phyloP scores from a whole-genome alignment of 2,797 vertebrate species.

The Coendou prehensilis region DNA sequence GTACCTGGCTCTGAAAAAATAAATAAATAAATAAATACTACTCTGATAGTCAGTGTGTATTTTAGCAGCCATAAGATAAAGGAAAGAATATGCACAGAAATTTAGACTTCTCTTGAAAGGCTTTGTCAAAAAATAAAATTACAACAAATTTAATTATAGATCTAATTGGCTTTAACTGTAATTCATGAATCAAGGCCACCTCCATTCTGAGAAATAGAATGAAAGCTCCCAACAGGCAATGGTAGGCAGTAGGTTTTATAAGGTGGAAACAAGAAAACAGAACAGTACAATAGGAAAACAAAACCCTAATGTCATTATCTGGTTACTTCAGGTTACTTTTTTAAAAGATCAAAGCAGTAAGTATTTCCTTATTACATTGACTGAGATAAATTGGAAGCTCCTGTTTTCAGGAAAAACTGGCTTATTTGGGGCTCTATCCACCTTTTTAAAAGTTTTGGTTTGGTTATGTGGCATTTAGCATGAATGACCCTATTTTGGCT shows the following conservation, averaged over 20 bases:
- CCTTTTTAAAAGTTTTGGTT: not conserved
- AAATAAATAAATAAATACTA: not conserved
- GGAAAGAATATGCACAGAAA: slow-evolving; percentile 25
- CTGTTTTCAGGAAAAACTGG: not conserved
- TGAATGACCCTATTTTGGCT: not conserved
- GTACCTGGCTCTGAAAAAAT: slow-evolving; percentile 46
- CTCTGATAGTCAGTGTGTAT: not conserved
- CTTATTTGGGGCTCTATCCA: not conserved
- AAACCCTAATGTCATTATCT: not conserved
- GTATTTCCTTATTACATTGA: not conserved
- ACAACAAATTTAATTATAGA: not conserved
- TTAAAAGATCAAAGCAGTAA: not conserved
- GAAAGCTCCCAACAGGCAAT: not conserved
- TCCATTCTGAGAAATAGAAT: not conserved
- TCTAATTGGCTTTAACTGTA: not conserved
- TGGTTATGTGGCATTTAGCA: not conserved
- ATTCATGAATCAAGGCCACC: not conserved
- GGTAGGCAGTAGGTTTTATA: not conserved
- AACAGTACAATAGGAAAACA: not conserved
- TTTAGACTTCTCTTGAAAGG: slow-evolving; percentile 24
- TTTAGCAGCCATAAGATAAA: slow-evolving; percentile 50
- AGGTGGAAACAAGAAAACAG: not conserved
- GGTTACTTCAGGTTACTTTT: not conserved
- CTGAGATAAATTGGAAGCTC: not conserved
- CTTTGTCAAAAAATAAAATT: slow-evolving; percentile 16